Conservation (phyloP, 1,140 invertebrate genomes). For the Amyelois transitella region DNA sequence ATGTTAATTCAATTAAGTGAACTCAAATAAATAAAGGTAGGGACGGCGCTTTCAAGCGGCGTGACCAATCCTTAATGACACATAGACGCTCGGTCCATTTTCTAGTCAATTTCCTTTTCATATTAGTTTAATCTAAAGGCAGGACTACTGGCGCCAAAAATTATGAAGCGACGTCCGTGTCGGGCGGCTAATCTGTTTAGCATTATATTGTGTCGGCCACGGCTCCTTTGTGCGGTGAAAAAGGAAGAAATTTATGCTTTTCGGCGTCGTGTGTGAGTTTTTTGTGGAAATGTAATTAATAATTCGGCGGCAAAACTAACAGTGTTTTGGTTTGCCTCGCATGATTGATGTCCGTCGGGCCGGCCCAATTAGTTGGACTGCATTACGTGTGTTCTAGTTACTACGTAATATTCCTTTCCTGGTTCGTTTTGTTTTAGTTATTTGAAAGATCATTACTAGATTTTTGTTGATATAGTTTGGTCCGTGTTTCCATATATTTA, state of each 20-base stretch:
- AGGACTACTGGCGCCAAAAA: conserved; percentile 74
- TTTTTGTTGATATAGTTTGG: too few species aligned
- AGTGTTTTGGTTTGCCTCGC: conserved; percentile 66
- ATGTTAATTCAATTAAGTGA: conserved; percentile 68
- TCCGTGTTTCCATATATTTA: too few species aligned
- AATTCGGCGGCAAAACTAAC: conserved; percentile 76
- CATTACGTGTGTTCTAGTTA: not conserved
- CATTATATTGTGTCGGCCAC: conserved; percentile 57
- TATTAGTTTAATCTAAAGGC: conserved; percentile 73
- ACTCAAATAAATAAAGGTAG: conserved; percentile 65
- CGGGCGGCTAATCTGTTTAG: conserved; percentile 68
- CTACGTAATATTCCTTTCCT: not conserved
- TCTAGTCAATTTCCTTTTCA: conserved; percentile 74
- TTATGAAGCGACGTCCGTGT: conserved; percentile 68
- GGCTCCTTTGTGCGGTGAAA: conserved; percentile 69
- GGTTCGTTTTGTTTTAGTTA: too few species aligned
- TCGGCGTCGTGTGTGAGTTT: conserved; percentile 67
- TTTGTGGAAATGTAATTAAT: conserved; percentile 75
- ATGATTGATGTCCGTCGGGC: conserved; percentile 57
- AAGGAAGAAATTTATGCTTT: conserved; percentile 74
- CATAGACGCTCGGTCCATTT: conserved; percentile 65
- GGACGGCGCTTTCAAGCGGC: conserved; percentile 44
- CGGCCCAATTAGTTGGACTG: conserved; percentile 39
- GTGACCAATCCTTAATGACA: conserved; percentile 71
- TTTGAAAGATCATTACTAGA: too few species aligned